Evolutionary conservation across 2,113 vertebrate genomes (phyloP), one percentile per base, ranked within the genome.

Genomic region (Jaculus jaculus): DNA sequence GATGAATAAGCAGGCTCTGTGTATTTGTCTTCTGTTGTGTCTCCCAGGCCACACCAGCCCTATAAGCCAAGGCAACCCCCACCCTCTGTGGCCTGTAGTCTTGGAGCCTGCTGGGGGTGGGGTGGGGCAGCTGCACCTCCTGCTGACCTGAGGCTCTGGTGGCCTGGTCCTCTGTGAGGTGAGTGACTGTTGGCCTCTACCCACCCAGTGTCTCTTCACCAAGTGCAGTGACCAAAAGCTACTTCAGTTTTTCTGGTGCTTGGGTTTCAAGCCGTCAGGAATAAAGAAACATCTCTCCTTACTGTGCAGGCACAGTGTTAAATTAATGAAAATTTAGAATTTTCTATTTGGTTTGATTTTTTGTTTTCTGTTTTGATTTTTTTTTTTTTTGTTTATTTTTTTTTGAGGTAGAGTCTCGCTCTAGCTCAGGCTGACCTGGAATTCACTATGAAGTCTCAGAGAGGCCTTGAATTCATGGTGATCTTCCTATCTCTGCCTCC

Each of bases 151-250:
- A 23, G 42, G 32, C 81, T 84, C 63, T n/a, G 11, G 37, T 30
- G 42, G 18, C 82, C 30, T 60, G 1, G 34, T 37, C 72, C 8
- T 42, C 60, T 34, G 13, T n/a, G 32, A 42, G 37, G 39, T 30
- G 84, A 17, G 69, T 15, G 3, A 15, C 51, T 17, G 21, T n/a
- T 73, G 68, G 47, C 51, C 68, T 26, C 51, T 21, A 51, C 16
- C 23, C 51, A 34, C 16, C 51, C 34, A 30, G 54, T 26, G 17
- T 42, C 68, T 82, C 32, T 69, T 90, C 16, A 30, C 61, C 79
- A 47, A 58, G 21, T 10, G 3, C 0, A 18, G 28, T 16, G 5
- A 15, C 32, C 68, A 34, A 30, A 34, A 16, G 1, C 9, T 10
- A 16, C 66, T 61, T 20, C 28, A 30, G 17, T 1, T 0, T 9